These are phyloP conservation scores for Dascyllus trimaculatus DNA, from an alignment of 2,113 vertebrate species.

Conservation along the genomic window DNA sequence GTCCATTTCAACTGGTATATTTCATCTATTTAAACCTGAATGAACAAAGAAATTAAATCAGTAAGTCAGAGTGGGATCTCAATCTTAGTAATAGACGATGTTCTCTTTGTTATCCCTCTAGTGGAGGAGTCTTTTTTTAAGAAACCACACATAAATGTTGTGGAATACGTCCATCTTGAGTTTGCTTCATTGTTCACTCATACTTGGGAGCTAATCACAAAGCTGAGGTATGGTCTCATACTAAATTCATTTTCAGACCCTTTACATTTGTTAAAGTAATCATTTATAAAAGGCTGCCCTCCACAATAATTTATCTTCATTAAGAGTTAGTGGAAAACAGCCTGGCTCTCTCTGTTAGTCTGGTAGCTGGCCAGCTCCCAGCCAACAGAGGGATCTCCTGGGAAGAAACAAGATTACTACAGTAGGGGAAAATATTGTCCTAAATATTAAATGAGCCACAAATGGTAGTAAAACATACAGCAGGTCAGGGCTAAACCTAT, in stretches of 20 bases:
- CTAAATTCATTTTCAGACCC: slow-evolving; percentile 16
- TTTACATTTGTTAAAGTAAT: slow-evolving; percentile 53
- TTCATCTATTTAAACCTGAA: no score
- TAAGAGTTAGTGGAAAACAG: slow-evolving; percentile 42
- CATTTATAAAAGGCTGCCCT: slow-evolving; percentile 36
- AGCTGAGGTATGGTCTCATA: neutral
- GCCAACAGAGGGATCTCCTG: slow-evolving; percentile 44
- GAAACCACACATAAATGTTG: no score
- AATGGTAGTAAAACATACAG: slow-evolving; percentile 54
- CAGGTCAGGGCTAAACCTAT: slow-evolving; percentile 46
- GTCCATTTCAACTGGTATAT: no score
- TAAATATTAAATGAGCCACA: slow-evolving; percentile 62
- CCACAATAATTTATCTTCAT: slow-evolving; percentile 60
- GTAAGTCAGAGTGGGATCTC: no score
- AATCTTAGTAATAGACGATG: no score
- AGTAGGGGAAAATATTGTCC: slow-evolving; percentile 50
- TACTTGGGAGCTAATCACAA: neutral
- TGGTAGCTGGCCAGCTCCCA: slow-evolving; percentile 46
- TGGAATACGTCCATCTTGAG: no score
- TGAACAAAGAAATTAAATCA: no score
- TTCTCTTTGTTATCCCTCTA: no score
- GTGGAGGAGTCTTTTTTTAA: no score
- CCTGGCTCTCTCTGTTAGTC: slow-evolving; percentile 6
- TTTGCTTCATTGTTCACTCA: no score
- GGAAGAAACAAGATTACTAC: slow-evolving; percentile 39